These are phyloP conservation scores for Ochlodes sylvanus DNA, from an alignment of 2,888 invertebrate species.

Conservation along the genomic window DNA sequence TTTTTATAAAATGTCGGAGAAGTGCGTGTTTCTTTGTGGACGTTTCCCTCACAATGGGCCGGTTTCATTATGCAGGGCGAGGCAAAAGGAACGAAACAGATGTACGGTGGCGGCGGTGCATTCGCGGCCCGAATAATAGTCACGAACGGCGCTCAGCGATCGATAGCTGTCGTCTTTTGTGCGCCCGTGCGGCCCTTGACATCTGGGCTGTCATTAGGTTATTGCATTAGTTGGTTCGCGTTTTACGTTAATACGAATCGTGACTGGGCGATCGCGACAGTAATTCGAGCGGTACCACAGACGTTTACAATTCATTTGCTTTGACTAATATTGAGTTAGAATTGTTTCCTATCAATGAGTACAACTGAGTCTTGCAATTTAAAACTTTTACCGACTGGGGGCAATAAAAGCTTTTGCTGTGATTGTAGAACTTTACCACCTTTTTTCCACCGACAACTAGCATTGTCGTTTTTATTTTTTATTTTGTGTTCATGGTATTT, in stretches of 20 bases:
- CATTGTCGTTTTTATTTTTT: too few relatives aligned
- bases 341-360: not conserved
- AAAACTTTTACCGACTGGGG: too few relatives aligned
- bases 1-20: constrained; percentile 74
- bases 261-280: constrained; percentile 24
- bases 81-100: constrained; percentile 82
- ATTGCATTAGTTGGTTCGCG: constrained; percentile 34
- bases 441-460: too few relatives aligned
- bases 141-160: constrained; percentile 73
- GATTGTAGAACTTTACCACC: too few relatives aligned
- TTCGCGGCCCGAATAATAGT: constrained; percentile 76
- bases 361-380: not conserved
- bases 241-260: constrained; percentile 32
- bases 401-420: too few relatives aligned
- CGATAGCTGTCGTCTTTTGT: constrained; percentile 77
- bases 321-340: not conserved
- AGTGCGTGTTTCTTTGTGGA: constrained; percentile 81
- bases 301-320: constrained; percentile 8
- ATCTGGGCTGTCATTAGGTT: constrained; percentile 42
- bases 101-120: constrained; percentile 70
- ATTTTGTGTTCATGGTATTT: too few relatives aligned
- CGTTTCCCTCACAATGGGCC: constrained; percentile 76
- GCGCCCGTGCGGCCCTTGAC: constrained; percentile 45
- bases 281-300: constrained; percentile 20
- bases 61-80: constrained; percentile 79